Conservation (phyloP, 2,888 invertebrate species). For the Apeira syringaria region DNA sequence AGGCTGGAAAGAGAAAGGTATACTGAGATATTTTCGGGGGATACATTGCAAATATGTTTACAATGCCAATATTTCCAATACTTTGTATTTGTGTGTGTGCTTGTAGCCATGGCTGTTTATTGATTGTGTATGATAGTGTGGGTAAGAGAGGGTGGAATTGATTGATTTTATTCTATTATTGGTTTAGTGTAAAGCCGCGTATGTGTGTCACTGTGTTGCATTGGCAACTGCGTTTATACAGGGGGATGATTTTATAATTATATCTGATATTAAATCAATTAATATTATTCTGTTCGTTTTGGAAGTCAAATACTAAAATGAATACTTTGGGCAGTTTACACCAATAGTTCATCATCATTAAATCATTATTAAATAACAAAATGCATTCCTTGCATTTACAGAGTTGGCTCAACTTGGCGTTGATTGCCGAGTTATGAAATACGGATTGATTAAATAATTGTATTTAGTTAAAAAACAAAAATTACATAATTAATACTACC, state of each 20-base stretch:
- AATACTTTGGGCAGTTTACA: no score
- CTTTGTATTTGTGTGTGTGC: conserved; percentile 52
- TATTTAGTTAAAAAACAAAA: no score
- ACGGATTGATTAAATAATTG: no score
- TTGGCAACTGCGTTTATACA: conserved; percentile 59
- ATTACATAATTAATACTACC: no score
- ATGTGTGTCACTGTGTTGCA: conserved; percentile 81
- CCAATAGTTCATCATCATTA: no score
- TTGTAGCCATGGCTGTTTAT: conserved; percentile 51
- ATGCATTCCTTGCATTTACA: no score
- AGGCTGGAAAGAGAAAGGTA: conserved; percentile 53
- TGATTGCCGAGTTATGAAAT: no score
- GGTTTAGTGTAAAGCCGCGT: conserved; percentile 82
- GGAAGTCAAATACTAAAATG: no score
- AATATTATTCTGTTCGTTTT: no score
- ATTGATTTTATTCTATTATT: conserved; percentile 83
- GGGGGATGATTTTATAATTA: conserved; percentile 39
- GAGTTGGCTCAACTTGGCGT: no score
- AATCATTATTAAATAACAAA: no score
- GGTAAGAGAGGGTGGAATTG: conserved; percentile 74
- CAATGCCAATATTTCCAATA: conserved; percentile 80
- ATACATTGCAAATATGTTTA: conserved; percentile 80
- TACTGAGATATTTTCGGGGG: conserved; percentile 52
- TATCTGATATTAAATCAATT: no score
- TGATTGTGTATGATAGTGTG: conserved; percentile 64